Conservation (phyloP, 2,797 vertebrate genomes). For the Hemitrygon akajei region DNA sequence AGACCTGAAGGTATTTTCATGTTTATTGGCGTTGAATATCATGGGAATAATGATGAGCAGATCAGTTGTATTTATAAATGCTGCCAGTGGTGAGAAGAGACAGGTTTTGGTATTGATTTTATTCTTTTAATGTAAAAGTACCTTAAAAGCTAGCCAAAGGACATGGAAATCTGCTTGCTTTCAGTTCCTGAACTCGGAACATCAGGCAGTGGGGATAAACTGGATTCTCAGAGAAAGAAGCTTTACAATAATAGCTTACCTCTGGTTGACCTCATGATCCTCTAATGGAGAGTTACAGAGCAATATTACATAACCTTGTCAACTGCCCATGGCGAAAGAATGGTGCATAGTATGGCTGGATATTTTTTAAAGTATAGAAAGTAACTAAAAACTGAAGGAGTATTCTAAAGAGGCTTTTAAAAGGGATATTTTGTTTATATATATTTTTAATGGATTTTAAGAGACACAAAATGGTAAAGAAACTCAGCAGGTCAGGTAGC, state of each 20-base stretch:
- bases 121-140: neutral
- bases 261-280: neutral
- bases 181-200: neutral
- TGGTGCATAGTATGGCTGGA: neutral
- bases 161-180: neutral
- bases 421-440: neutral
- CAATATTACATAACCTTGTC: neutral
- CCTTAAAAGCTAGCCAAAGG: neutral
- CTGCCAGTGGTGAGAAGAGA: neutral
- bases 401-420: neutral
- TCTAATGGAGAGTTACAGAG: neutral
- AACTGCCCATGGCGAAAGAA: neutral
- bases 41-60: neutral
- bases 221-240: neutral
- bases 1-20: neutral
- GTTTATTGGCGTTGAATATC: neutral
- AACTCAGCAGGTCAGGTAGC: too few species aligned
- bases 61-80: neutral
- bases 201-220: neutral
- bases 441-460: neutral
- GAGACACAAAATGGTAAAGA: too few species aligned
- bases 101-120: neutral
- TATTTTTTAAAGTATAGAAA: neutral
- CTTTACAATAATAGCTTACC: neutral
- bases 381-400: neutral